Conservation (phyloP, 2,888 invertebrate species). For the Micoletzkya japonica region DNA sequence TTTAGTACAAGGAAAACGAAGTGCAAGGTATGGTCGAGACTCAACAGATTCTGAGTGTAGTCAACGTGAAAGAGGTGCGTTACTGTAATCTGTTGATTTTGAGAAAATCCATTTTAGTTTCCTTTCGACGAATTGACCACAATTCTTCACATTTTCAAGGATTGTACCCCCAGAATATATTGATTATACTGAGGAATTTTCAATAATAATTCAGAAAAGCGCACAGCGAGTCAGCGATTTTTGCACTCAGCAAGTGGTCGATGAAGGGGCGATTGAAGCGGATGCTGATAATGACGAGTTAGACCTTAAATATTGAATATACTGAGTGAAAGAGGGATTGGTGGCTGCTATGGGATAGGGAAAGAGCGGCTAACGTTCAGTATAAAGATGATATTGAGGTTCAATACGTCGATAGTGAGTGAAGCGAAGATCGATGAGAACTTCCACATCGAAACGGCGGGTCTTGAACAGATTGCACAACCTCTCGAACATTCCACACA, state of each 20-base stretch:
- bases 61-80: background rate
- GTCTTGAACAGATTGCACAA: slow-evolving; percentile 11
- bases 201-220: background rate
- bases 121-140: too few relatives aligned
- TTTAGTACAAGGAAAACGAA: background rate
- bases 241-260: slow-evolving; percentile 17
- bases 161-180: too few relatives aligned
- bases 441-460: slow-evolving; percentile 18
- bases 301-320: background rate
- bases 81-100: too few relatives aligned
- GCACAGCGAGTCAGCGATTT: slow-evolving; percentile 5
- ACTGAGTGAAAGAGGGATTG: background rate
- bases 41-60: slow-evolving; percentile 20
- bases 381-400: background rate
- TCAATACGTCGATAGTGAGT: slow-evolving; percentile 3
- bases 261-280: background rate
- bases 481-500: slow-evolving; percentile 20
- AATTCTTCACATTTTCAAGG: too few relatives aligned
- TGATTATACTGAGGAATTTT: too few relatives aligned
- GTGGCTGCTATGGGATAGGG: too few relatives aligned
- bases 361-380: too few relatives aligned
- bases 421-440: background rate
- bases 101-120: too few relatives aligned
- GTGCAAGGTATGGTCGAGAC: slow-evolving; percentile 6
- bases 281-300: background rate